Percentiles rank a stretch among this genome's conserved stretches.
These are phyloP conservation scores for Sepiola atlantica DNA, from an alignment of 2,888 invertebrate species.

Conservation along the genomic window DNA sequence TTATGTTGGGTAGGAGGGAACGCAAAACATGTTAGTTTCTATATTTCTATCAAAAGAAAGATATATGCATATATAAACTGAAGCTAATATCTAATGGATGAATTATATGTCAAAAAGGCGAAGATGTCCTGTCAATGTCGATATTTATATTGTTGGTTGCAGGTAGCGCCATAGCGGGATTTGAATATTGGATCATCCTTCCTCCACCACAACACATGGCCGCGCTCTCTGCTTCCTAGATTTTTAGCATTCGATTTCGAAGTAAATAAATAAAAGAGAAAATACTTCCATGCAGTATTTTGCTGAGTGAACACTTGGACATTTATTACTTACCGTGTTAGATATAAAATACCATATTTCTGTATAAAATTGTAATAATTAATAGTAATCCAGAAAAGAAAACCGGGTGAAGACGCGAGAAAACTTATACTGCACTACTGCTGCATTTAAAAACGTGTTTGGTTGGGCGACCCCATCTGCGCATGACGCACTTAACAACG, in stretches of 20 bases:
- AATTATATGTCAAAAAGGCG: not conserved
- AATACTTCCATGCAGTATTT: not conserved
- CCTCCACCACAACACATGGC: not conserved
- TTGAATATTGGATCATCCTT: not conserved
- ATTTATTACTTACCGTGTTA: not conserved
- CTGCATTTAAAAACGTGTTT: not conserved
- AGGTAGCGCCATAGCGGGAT: not conserved
- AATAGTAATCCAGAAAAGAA: not conserved
- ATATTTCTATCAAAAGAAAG: not conserved
- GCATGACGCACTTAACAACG: slow-evolving; percentile 20
- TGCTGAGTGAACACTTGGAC: not conserved
- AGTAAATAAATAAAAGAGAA: not conserved
- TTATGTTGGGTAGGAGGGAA: not conserved
- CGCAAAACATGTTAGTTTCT: not conserved
- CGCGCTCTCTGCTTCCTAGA: not conserved
- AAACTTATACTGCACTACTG: not conserved
- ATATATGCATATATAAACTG: not conserved
- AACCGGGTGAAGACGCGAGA: not conserved
- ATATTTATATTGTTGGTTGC: not conserved
- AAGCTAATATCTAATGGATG: not conserved
- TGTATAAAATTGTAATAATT: not conserved
- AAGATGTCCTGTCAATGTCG: not conserved
- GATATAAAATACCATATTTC: not conserved
- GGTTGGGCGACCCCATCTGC: slow-evolving; percentile 22
- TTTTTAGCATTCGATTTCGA: not conserved